Conservation (phyloP, 2,888 invertebrate species). For the Drosophila testacea region DNA sequence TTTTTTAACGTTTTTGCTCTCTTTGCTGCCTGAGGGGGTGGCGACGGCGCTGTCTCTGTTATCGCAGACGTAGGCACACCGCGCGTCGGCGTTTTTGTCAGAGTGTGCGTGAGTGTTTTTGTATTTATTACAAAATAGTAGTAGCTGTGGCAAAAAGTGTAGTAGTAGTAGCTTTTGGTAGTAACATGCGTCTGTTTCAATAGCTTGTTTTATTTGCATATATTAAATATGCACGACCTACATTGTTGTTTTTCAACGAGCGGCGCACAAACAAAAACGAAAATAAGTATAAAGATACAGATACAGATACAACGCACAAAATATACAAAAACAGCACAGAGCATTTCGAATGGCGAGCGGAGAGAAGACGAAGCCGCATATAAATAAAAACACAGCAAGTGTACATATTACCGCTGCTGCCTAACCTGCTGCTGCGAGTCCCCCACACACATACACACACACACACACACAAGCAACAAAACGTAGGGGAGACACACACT, state of each 20-base stretch:
- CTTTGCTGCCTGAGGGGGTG: constrained; percentile 57
- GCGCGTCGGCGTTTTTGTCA: constrained; percentile 46
- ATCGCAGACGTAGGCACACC: constrained; percentile 51
- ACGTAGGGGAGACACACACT: constrained; percentile 31
- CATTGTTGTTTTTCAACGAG: constrained; percentile 69
- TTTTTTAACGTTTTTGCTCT: constrained; percentile 45
- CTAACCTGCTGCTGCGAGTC: constrained; percentile 9
- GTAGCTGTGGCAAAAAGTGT: constrained; percentile 44
- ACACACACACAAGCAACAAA: constrained; percentile 19
- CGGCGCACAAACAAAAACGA: constrained; percentile 56
- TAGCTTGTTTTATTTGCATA: constrained; percentile 70
- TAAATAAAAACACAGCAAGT: constrained; percentile 75
- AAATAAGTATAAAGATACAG: constrained; percentile 52
- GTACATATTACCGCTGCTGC: constrained; percentile 41
- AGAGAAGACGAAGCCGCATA: constrained; percentile 52
- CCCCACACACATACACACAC: constrained; percentile 21
- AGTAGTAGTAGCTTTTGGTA: constrained; percentile 42
- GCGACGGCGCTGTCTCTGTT: constrained; percentile 54
- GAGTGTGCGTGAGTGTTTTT: constrained; percentile 39
- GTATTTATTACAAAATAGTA: constrained; percentile 61
- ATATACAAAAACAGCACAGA: constrained; percentile 45
- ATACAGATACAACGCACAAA: constrained; percentile 56
- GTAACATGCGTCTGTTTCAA: constrained; percentile 49
- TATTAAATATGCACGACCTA: constrained; percentile 78
- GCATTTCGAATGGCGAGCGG: constrained; percentile 6